Conservation (phyloP, 35 echinoderm and acorn worm genomes). For the Strongylocentrotus purpuratus region DNA sequence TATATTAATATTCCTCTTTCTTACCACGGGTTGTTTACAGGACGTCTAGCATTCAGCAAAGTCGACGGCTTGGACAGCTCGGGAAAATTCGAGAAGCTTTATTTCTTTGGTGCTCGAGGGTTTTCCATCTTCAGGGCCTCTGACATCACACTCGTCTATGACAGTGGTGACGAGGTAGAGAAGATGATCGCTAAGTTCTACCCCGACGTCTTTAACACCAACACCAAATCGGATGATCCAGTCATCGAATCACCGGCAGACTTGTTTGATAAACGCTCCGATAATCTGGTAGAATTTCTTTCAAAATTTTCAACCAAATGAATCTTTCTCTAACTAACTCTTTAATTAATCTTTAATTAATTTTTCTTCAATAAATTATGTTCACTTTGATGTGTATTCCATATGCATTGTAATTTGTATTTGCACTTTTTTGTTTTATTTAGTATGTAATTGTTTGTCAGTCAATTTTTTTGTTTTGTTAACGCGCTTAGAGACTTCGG, state of each 20-base stretch:
- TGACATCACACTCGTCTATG: conserved; percentile 65
- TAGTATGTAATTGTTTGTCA: too few relatives aligned
- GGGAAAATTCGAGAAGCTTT: conserved; percentile 58
- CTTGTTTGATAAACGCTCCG: conserved; percentile 73
- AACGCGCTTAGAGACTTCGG: too few relatives aligned
- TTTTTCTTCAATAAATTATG: too few relatives aligned
- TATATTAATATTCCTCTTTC: too few relatives aligned
- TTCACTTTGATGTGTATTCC: too few relatives aligned
- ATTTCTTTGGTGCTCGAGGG: conserved; percentile 70
- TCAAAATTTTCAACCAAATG: neutral
- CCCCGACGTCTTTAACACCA: conserved; percentile 73
- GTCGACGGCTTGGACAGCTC: conserved; percentile 61
- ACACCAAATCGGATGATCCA: conserved; percentile 64
- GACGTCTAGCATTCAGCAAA: conserved; percentile 73
- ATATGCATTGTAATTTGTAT: too few relatives aligned
- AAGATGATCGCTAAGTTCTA: conserved; percentile 48
- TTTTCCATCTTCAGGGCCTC: conserved; percentile 69
- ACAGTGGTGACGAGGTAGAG: conserved; percentile 85
- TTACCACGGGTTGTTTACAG: conserved; percentile 5
- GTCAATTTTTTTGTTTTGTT: too few relatives aligned
- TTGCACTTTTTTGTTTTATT: too few relatives aligned
- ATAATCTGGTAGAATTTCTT: conserved; percentile 60
- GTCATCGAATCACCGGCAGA: conserved; percentile 50
- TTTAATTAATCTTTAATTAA: too few relatives aligned
- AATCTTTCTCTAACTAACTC: too few relatives aligned